Conservation (phyloP, 2,113 vertebrate species). For the Paedocypris sp. region DNA sequence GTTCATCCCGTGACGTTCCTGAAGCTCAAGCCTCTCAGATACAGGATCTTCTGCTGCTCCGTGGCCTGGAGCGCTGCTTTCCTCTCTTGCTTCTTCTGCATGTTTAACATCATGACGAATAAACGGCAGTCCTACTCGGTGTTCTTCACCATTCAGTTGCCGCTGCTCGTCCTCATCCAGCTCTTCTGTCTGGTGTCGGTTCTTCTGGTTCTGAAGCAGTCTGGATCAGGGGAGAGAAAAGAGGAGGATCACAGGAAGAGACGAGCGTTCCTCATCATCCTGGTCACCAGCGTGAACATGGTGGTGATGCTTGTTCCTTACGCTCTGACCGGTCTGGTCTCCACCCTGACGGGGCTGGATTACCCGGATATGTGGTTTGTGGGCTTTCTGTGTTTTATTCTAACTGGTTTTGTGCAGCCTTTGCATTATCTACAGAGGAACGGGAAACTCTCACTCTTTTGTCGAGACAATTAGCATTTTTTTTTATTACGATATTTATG, state of each 20-base stretch:
- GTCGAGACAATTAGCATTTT: no score
- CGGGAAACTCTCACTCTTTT: no score
- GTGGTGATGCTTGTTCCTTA: neutral
- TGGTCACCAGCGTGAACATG: neutral
- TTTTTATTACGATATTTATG: no score
- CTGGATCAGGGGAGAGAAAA: constrained; percentile 9
- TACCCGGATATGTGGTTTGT: rapidly evolving
- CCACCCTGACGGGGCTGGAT: neutral
- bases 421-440: neutral
- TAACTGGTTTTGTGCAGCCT: neutral
- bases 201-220: constrained; percentile 5
- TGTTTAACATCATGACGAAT: neutral
- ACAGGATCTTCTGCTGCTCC: neutral
- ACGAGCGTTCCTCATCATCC: neutral
- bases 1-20: constrained; percentile 3
- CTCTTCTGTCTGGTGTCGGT: neutral
- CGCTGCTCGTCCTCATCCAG: neutral
- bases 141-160: neutral
- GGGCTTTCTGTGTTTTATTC: neutral
- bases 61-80: neutral
- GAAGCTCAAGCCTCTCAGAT: constrained; percentile 19
- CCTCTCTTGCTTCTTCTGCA: neutral
- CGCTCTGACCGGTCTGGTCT: neutral
- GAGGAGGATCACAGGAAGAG: neutral
- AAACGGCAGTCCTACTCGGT: no score